phyloP scores from a whole-genome alignment of 2,113 vertebrate genomes.

The Lates calcarifer region DNA sequence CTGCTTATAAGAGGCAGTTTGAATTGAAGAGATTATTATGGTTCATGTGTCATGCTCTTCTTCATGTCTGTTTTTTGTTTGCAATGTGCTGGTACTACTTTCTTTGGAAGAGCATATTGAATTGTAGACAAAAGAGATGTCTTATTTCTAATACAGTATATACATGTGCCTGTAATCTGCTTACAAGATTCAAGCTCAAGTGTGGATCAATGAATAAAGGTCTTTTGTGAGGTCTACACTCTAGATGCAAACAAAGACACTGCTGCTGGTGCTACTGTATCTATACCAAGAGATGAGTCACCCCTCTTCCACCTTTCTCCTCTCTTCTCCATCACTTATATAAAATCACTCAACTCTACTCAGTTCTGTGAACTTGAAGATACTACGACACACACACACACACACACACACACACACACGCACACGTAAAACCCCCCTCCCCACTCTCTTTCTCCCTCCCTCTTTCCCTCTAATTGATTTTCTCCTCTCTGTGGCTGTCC shows the following conservation, averaged over 20 bases:
- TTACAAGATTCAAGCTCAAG: slow-evolving; percentile 30
- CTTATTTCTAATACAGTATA: neutral
- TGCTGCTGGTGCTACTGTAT: slow-evolving; percentile 40
- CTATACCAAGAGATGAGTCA: slow-evolving; percentile 61
- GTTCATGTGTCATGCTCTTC: neutral
- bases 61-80: neutral
- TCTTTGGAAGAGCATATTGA: slow-evolving; percentile 4
- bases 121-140: neutral
- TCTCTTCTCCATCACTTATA: slow-evolving; percentile 51
- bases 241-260: slow-evolving; percentile 20
- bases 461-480: slow-evolving; percentile 68
- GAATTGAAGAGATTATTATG: slow-evolving; percentile 3
- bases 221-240: slow-evolving; percentile 11
- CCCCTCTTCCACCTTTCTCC: slow-evolving; percentile 1
- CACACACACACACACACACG: slow-evolving; percentile 29
- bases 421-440: slow-evolving; percentile 8
- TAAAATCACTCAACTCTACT: slow-evolving; percentile 55
- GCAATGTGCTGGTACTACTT: neutral
- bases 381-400: slow-evolving; percentile 34
- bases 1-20: neutral
- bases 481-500: slow-evolving; percentile 47
- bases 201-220: slow-evolving; percentile 2
- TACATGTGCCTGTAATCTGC: slow-evolving; percentile 17
- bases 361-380: slow-evolving; percentile 63
- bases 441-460: neutral